These are phyloP conservation scores for Siphlonurus alternatus DNA, from an alignment of 2,888 invertebrate genomes.

Conservation along the genomic window DNA sequence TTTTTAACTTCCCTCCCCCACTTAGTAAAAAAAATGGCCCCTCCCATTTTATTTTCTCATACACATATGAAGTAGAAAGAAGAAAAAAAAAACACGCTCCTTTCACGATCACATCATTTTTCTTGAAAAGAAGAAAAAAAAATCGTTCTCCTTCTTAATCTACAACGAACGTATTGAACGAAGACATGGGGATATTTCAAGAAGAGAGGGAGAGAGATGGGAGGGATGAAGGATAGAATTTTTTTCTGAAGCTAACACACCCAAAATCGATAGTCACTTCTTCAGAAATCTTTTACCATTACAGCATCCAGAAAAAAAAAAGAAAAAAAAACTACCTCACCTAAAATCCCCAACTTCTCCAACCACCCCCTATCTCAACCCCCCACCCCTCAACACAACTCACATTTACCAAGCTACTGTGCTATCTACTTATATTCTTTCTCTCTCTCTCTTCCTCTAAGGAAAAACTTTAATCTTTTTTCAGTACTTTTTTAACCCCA, in stretches of 20 bases:
- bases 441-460: neutral
- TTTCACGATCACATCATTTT: neutral
- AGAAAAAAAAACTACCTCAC: neutral
- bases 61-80: neutral
- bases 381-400: too few species aligned
- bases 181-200: neutral
- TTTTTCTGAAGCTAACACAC: neutral
- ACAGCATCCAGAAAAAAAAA: too few species aligned
- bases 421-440: too few species aligned
- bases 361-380: too few species aligned
- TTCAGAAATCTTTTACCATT: neutral
- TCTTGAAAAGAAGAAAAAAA: neutral
- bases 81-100: neutral
- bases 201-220: neutral
- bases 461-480: neutral
- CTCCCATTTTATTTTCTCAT: neutral
- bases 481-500: neutral
- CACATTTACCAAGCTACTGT: too few species aligned
- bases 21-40: neutral
- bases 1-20: too few species aligned
- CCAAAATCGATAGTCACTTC: neutral
- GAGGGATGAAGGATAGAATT: neutral
- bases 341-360: too few species aligned
- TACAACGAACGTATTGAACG: neutral
- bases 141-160: neutral